Base-by-base conservation (phyloP, 2,113 vertebrate genomes). In the Nansenia antarctica region DNA sequence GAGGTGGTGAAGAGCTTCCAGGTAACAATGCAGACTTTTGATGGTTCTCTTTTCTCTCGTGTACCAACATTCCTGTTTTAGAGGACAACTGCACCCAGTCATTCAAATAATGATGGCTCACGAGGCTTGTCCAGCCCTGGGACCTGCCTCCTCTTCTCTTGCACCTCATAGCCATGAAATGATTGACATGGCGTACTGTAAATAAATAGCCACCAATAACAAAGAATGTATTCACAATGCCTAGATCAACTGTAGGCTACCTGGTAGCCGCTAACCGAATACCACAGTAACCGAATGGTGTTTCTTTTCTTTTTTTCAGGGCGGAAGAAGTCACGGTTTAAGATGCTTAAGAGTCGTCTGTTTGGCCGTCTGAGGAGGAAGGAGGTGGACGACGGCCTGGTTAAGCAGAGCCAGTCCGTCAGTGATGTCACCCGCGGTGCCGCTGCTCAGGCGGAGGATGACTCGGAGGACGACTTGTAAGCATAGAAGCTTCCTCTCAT, bases 271-370 rank as follows among this genome's bases (percentile, higher is more conserved):
- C 39, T 1, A 15, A 2, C 11, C 39, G 42, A 3, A 7, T 39
- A 1, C 14, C 37, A 27, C 53, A 27, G 9, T 27, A 29, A 55
- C 53, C 27, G 22, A 0, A 1, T 29, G 26, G 24, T 27, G 53
- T 22, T 55, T 47, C 42, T 47, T n/a, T n/a, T n/a, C n/a, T n/a
- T n/a, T n/a, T n/a, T n/a, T 30, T 26, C 29, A 58, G 95, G 92
- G 74, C 94, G 94, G 91, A 96, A 95, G 86, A 96, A 94, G 67
- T 95, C 93, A 0, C 93, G 93, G 67, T 95, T 96, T 72, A 95
- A 93, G 77, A 90, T 92, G 1, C 91, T 96, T 64, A 95, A 94
- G 77, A 79, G 57, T 0, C 94, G 93, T 65, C 88, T 96, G 71
- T 95, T 96, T 71, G 93, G 88, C 30, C 94, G 92, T 80, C 94